phyloP scores from a whole-genome alignment of 2,888 invertebrate genomes.

The Macropis europaea region DNA sequence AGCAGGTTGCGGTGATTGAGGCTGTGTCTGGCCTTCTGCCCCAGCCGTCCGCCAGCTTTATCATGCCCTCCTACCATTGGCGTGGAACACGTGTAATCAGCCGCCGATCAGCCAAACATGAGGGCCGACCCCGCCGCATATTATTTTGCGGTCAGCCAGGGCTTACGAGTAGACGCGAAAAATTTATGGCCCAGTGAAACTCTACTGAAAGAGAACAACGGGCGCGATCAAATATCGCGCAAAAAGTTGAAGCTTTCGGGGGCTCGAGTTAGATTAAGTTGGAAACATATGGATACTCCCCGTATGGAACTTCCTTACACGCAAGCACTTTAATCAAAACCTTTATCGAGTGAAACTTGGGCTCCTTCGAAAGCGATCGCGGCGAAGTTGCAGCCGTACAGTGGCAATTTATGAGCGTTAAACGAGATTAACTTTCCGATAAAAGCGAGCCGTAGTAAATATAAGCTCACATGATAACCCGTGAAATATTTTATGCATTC shows the following conservation, averaged over 20 bases:
- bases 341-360: slow-evolving; percentile 61
- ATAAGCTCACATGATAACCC: neutral
- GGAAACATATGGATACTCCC: slow-evolving; percentile 61
- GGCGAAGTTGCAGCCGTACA: slow-evolving; percentile 31
- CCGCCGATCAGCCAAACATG: slow-evolving; percentile 77
- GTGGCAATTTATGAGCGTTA: slow-evolving; percentile 47
- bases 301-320: slow-evolving; percentile 64
- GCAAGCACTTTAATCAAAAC: slow-evolving; percentile 64
- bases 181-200: slow-evolving; percentile 56
- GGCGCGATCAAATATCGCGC: slow-evolving; percentile 60
- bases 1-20: slow-evolving; percentile 78
- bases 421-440: slow-evolving; percentile 23
- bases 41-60: slow-evolving; percentile 75
- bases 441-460: slow-evolving; percentile 1
- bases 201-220: slow-evolving; percentile 61
- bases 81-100: slow-evolving; percentile 78
- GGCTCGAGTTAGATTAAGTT: slow-evolving; percentile 63
- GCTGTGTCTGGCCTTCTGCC: slow-evolving; percentile 77
- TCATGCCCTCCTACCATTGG: slow-evolving; percentile 71
- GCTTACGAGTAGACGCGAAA: slow-evolving; percentile 60
- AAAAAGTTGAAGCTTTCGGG: slow-evolving; percentile 54
- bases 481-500: neutral
- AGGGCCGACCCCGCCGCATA: slow-evolving; percentile 72
- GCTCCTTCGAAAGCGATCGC: slow-evolving; percentile 46
- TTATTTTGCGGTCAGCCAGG: slow-evolving; percentile 71